Percentiles rank a stretch among this genome's conserved stretches.
These are phyloP conservation scores for Aramus guarauna DNA, from an alignment of 2,113 vertebrate species.

Conservation along the genomic window DNA sequence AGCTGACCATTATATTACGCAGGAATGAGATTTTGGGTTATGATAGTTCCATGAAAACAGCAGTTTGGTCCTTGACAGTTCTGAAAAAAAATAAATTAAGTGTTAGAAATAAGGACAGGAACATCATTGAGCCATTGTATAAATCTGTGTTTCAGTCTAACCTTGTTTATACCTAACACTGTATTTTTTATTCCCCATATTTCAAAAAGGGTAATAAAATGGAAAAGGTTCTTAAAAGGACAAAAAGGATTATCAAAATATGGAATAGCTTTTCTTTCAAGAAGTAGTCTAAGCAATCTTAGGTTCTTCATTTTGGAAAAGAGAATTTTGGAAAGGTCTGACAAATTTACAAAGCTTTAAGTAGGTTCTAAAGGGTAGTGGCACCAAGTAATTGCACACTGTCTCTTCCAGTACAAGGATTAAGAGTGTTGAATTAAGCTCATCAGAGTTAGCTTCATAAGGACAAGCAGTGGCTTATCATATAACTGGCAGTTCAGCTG, in stretches of 20 bases:
- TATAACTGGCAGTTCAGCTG: neutral
- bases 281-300: neutral
- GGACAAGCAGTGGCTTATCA: neutral
- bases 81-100: neutral
- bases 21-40: neutral
- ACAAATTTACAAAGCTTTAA: neutral
- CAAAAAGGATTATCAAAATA: neutral
- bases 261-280: neutral
- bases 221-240: neutral
- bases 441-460: accelerated
- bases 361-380: neutral
- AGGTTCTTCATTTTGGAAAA: neutral
- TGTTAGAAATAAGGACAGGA: neutral
- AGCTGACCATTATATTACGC: neutral
- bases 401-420: neutral
- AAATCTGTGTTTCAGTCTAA: neutral
- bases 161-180: neutral
- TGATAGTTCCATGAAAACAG: neutral
- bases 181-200: neutral
- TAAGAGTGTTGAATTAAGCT: neutral
- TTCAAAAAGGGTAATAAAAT: neutral
- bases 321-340: neutral
- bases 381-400: neutral
- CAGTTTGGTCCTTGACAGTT: neutral
- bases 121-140: neutral